phyloP scores from a whole-genome alignment of 2,888 invertebrate genomes.

The Caenorhabditis macrosperma region DNA sequence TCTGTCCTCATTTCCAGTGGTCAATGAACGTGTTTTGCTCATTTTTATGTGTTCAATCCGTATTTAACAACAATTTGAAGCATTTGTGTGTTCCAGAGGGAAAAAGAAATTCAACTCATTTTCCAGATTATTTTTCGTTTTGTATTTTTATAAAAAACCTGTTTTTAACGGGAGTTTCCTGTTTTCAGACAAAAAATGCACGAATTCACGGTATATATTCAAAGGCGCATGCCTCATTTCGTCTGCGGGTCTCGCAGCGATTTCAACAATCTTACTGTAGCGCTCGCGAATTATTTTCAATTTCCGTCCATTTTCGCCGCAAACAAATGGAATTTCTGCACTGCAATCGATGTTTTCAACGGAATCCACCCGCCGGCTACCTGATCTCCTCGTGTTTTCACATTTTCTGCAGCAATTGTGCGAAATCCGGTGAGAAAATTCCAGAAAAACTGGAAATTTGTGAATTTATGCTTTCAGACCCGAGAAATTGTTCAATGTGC shows the following conservation, averaged over 20 bases:
- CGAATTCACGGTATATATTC: neutral
- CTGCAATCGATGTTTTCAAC: conserved; percentile 47
- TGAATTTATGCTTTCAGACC: conserved; percentile 22
- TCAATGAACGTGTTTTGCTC: too few species aligned
- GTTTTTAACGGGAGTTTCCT: too few species aligned
- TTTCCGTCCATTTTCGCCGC: neutral
- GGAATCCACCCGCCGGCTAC: conserved; percentile 17
- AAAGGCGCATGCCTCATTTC: neutral
- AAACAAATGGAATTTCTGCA: conserved; percentile 39
- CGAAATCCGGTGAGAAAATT: conserved; percentile 21
- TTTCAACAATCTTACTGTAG: neutral
- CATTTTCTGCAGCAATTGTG: conserved; percentile 51
- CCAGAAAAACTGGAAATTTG: neutral
- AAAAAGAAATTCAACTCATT: too few species aligned
- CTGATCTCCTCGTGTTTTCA: conserved; percentile 48
- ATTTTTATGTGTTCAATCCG: too few species aligned
- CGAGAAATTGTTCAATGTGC: conserved; percentile 29
- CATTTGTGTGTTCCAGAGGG: too few species aligned
- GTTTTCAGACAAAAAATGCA: too few species aligned
- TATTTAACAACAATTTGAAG: too few species aligned
- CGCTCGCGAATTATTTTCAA: neutral
- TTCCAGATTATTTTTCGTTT: too few species aligned
- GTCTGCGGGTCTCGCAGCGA: too few species aligned
- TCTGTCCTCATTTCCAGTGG: too few species aligned
- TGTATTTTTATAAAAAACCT: neutral